These are phyloP conservation scores for Drosophila mulleri DNA, from an alignment of 2,888 invertebrate species.

Conservation along the genomic window DNA sequence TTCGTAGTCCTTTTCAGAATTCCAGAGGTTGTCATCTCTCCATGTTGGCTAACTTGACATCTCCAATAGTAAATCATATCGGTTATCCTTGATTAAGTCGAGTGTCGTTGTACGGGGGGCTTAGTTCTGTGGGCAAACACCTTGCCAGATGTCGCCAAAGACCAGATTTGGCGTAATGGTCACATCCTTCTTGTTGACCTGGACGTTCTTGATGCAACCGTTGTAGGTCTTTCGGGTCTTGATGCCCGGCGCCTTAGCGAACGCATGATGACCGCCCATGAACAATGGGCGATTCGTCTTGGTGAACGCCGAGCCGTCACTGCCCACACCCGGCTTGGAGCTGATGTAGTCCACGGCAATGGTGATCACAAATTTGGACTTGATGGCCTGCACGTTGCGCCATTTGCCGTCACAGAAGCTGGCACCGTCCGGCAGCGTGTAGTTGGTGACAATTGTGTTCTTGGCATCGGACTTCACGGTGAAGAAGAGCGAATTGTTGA, in stretches of 20 bases:
- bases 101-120: not conserved
- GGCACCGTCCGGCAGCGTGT: slow-evolving; percentile 88
- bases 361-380: slow-evolving; percentile 95
- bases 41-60: slow-evolving; percentile 1
- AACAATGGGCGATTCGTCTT: slow-evolving; percentile 94
- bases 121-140: slow-evolving; percentile 92
- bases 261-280: slow-evolving; percentile 93
- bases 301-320: slow-evolving; percentile 88
- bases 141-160: slow-evolving; percentile 90
- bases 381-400: slow-evolving; percentile 94
- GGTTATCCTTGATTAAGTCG: slow-evolving; percentile 23
- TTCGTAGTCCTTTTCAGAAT: slow-evolving; percentile 59
- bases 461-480: slow-evolving; percentile 93
- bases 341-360: slow-evolving; percentile 93
- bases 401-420: slow-evolving; percentile 97
- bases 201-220: slow-evolving; percentile 91
- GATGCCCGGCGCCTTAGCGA: slow-evolving; percentile 87
- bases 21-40: slow-evolving; percentile 34
- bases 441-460: slow-evolving; percentile 89
- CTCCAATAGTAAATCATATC: slow-evolving; percentile 14
- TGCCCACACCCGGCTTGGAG: slow-evolving; percentile 90
- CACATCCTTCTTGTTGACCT: slow-evolving; percentile 87
- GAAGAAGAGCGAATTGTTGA: slow-evolving; percentile 93
- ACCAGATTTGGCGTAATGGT: slow-evolving; percentile 87
- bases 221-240: slow-evolving; percentile 90